These are phyloP conservation scores for Volucella inflata DNA, from an alignment of 2,888 invertebrate genomes.

Conservation along the genomic window DNA sequence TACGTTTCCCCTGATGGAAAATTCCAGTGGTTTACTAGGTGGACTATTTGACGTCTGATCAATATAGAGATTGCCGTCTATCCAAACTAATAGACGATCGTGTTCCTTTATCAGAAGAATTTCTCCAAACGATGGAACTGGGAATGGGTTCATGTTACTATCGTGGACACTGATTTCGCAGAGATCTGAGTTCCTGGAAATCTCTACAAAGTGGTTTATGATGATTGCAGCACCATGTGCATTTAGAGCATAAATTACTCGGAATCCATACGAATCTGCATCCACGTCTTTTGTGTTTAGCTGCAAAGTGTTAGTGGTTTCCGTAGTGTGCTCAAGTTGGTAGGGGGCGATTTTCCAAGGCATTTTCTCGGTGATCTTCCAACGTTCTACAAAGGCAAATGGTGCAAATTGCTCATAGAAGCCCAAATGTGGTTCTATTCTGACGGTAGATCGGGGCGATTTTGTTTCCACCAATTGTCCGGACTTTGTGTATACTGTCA, in stretches of 20 bases:
- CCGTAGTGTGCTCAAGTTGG: constrained; percentile 27
- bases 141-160: background rate
- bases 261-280: constrained; percentile 24
- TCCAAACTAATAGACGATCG: constrained; percentile 36
- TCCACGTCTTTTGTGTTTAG: constrained; percentile 14
- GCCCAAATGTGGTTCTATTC: constrained; percentile 37
- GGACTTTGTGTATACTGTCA: constrained; percentile 34
- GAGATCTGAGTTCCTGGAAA: background rate
- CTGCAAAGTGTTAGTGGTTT: background rate
- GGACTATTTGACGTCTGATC: constrained; percentile 16
- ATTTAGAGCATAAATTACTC: constrained; percentile 1
- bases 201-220: background rate
- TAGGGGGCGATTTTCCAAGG: constrained; percentile 37
- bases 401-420: constrained; percentile 53
- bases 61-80: constrained; percentile 37
- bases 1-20: constrained; percentile 13
- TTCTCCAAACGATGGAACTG: constrained; percentile 32
- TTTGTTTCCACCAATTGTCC: background rate
- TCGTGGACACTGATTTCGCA: background rate
- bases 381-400: constrained; percentile 38
- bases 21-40: background rate
- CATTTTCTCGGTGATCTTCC: background rate
- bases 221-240: background rate
- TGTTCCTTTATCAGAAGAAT: constrained; percentile 33
- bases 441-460: background rate